A percentile compares a stretch with the other conserved stretches of the same genome.
These are phyloP conservation scores for Metellina segmentata DNA, from an alignment of 2,888 invertebrate genomes.

Conservation along the genomic window DNA sequence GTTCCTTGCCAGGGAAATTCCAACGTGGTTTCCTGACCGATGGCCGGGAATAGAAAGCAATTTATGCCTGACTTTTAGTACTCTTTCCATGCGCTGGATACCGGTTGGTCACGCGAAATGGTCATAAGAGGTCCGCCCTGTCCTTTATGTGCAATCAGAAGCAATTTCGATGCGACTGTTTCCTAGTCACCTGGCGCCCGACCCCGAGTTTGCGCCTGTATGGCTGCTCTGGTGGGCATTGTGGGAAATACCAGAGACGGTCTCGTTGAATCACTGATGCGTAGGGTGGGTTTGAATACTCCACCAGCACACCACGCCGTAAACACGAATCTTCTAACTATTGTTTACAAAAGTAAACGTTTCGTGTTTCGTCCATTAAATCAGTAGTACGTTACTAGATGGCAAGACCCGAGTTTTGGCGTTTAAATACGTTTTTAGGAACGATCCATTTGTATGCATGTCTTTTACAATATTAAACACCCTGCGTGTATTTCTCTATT, in stretches of 20 bases:
- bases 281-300: no score
- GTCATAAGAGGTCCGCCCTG: constrained; percentile 51
- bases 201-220: neutral
- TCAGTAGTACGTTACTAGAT: no score
- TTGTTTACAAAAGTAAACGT: no score
- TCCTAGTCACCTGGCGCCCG: constrained; percentile 32
- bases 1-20: neutral
- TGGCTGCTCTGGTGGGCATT: neutral
- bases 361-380: no score
- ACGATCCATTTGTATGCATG: no score
- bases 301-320: no score
- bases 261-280: neutral
- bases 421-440: no score
- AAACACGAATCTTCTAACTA: no score
- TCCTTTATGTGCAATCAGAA: constrained; percentile 54
- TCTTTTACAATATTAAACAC: no score
- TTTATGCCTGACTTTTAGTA: constrained; percentile 37
- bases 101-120: constrained; percentile 59
- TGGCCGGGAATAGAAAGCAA: constrained; percentile 48
- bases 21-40: neutral
- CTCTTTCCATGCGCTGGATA: constrained; percentile 24
- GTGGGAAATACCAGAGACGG: neutral
- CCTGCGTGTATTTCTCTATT: no score
- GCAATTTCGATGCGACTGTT: constrained; percentile 57
- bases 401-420: no score